Base-by-base conservation (phyloP, 92 coral and sea anemone genomes). In the Siderastrea radians region DNA sequence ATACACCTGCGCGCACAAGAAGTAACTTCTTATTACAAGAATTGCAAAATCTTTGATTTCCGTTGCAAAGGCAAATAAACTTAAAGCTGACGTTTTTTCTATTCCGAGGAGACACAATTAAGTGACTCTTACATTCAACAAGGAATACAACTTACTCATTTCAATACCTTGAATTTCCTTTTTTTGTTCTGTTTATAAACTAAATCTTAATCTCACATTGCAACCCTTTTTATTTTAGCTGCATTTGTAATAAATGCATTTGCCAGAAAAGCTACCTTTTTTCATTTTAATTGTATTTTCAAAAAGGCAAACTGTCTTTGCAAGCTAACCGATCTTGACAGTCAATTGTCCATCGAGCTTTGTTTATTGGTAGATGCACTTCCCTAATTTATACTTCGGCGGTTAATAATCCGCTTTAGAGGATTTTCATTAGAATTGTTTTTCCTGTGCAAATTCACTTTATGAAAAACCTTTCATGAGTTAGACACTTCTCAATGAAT, bases 61-160 rank as follows among this genome's bases (percentile, higher is more conserved):
- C 87, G 87, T 80, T 84, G 87, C 63, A 12, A 62, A 9, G 43
- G 62, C 55, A 84, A 84, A 84, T 84, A 84, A 74, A 74, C 81
- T 49, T 60, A 73, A 61, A 74, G 74, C 60, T 73, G 87, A 84
- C 80, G 57, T 74, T 74, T 69, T 12, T 57, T 82, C 46, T 12
- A 59, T 62, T 52, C 63, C 59, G 26, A 62, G 45, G 80, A 74
- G 13, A 52, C 77, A 81, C 38, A 57, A 78, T 78, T 78, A 78
- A 15, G 87, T 49, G 58, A 72, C 87, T 72, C 61, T 11, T 72
- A 3, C 17, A 46, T 19, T 49, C 53, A 58, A 79, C 58, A 13
- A 16, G 73, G 48, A 63, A 47, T 55, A 55, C 19, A 68, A 68
- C 51, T 11, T 46, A 68, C 73, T 51, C n/a, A 10, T 46, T 59